A percentile compares a stretch with the other conserved stretches of the same genome.
Conservation (phyloP, 2,113 vertebrate species). For the Nothocercus julius region DNA sequence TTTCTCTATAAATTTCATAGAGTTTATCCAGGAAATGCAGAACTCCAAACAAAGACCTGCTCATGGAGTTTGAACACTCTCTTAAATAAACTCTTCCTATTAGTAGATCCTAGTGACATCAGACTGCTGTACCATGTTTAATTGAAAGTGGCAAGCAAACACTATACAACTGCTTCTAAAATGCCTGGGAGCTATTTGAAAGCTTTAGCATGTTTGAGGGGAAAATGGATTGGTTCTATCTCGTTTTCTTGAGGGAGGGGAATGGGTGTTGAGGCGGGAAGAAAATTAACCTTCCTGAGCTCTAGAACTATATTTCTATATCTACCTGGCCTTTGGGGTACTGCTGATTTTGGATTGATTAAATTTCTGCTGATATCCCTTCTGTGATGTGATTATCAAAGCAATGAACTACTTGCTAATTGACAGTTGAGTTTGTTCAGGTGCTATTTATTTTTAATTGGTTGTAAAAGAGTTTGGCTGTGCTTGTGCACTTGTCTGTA, state of each 20-base stretch:
- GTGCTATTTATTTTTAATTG: slow-evolving; percentile 73
- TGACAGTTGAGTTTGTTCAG: slow-evolving; percentile 65
- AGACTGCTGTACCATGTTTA: slow-evolving; percentile 51
- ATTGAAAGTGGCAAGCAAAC: slow-evolving; percentile 65
- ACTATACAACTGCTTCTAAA: slow-evolving; percentile 32
- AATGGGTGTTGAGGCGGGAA: not conserved
- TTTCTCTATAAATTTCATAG: not conserved
- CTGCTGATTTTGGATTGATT: slow-evolving; percentile 57
- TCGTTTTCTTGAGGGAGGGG: slow-evolving; percentile 7
- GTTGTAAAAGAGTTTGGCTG: slow-evolving; percentile 46
- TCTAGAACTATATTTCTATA: not conserved
- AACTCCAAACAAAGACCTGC: not conserved
- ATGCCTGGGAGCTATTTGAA: slow-evolving; percentile 54
- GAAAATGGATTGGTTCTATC: slow-evolving; percentile 42
- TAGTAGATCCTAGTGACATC: not conserved
- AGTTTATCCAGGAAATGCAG: not conserved
- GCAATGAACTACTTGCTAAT: slow-evolving; percentile 70
- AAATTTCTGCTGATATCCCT: slow-evolving; percentile 67
- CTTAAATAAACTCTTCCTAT: slow-evolving; percentile 13
- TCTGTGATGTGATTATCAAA: slow-evolving; percentile 72
- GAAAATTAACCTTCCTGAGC: slow-evolving; percentile 5
- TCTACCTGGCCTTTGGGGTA: not conserved
- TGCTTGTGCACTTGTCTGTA: slow-evolving; percentile 1
- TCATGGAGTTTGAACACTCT: not conserved
- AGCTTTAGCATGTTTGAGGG: slow-evolving; percentile 56